Evolutionary conservation across 2,888 invertebrate genomes (phyloP), one percentile per base, ranked within the genome.

Genomic region (Aleiodes alternator): DNA sequence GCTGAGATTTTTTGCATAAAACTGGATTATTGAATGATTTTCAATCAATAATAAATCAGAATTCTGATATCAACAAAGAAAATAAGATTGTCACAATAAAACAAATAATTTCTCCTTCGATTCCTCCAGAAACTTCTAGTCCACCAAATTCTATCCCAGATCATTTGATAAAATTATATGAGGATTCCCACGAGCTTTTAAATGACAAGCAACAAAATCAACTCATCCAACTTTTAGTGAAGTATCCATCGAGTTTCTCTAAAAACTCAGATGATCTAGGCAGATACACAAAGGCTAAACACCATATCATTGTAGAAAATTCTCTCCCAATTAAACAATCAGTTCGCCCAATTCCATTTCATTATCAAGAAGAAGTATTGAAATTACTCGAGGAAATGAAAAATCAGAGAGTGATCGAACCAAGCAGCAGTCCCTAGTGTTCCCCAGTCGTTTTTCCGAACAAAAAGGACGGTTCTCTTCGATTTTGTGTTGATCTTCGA

Each of bases 381-480:
- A 16, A 61, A 14, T 14, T 38, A 14, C 12, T 72, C 4, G 50
- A 76, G 16, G 14, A 59, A 50, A 29, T 71, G 31, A n/a, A 71
- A 16, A 16, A 71, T 7, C 72, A 72, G 3, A 64, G 55, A 8
- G 69, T 71, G n/a, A 51, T 78, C 12, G 51, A 16, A 11, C 43
- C 56, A 53, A 73, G 78, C 11, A 59, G 71, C 31, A 78, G 76
- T 14, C 59, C 76, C 0, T 76, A 76, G 78, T 68, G 69, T n/a
- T 73, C 76, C 16, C 59, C 74, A 34, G 73, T 69, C 11, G 74
- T 74, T 1, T 59, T 78, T n/a, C 73, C 61, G 8, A 56, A 69
- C n/a, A 78, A 75, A 31, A 68, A 50, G 4, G 72, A 61, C 43
- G 76, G 72, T 2, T 53, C 57, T 11, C 43, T 70, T 8, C 53